A percentile compares a stretch with the other conserved stretches of the same genome.
These are phyloP conservation scores for cattle (Bos taurus) DNA, from an alignment of 2,113 vertebrate species.

Conservation along the genomic window ARS-UCD2.0 NC_037344.1:31405001-31405500, in stretches of 20 bases:
- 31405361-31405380: neutral
- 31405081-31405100: neutral
- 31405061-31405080: neutral
- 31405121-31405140: neutral
- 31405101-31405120: neutral
- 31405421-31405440: neutral
- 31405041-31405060: neutral
- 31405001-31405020: neutral
- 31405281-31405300: neutral
- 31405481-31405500: neutral
- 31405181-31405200: neutral
- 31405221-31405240: neutral
- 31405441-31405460: neutral
- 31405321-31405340: neutral
- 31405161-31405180: neutral
- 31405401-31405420: neutral
- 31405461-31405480: neutral
- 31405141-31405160: neutral
- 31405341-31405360: neutral
- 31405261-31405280: neutral
- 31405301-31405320: neutral
- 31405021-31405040: neutral
- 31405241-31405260: neutral
- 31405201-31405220: neutral
- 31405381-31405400: neutral